phyloP scores from a whole-genome alignment of 2,888 invertebrate species.

The Drosophila kambysellisi region DNA sequence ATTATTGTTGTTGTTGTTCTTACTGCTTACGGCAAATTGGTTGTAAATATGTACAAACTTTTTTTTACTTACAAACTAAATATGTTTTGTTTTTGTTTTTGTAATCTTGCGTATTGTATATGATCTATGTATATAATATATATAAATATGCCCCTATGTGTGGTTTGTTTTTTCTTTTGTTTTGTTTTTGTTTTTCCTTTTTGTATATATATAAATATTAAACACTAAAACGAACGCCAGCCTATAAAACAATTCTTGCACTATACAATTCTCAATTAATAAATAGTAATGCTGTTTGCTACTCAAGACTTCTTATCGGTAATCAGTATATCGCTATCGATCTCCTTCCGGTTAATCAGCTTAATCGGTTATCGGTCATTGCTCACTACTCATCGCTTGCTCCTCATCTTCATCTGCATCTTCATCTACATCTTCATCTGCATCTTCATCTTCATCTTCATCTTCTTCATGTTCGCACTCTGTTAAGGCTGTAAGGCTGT shows the following conservation, averaged over 20 bases:
- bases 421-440: not conserved
- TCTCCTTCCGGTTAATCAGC: slow-evolving; percentile 2
- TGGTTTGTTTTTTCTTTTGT: slow-evolving; percentile 47
- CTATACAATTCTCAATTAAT: slow-evolving; percentile 73
- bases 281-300: slow-evolving; percentile 76
- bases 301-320: slow-evolving; percentile 57
- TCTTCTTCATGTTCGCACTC: slow-evolving; percentile 16
- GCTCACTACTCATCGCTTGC: slow-evolving; percentile 13
- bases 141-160: slow-evolving; percentile 64
- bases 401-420: slow-evolving; percentile 1
- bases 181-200: slow-evolving; percentile 25
- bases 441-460: not conserved
- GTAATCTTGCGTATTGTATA: slow-evolving; percentile 52
- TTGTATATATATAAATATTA: slow-evolving; percentile 80
- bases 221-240: slow-evolving; percentile 76
- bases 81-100: slow-evolving; percentile 41
- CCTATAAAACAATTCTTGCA: slow-evolving; percentile 75
- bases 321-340: slow-evolving; percentile 20
- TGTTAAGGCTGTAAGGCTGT: slow-evolving; percentile 41
- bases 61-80: slow-evolving; percentile 48
- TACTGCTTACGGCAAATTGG: slow-evolving; percentile 67
- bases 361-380: slow-evolving; percentile 16
- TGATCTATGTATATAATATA: slow-evolving; percentile 65
- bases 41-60: slow-evolving; percentile 81
- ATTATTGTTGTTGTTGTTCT: slow-evolving; percentile 63